Percentiles rank a stretch among this genome's conserved stretches.
Evolutionary conservation across 1,140 invertebrate genomes (phyloP).

Genomic region (Trigoniulus corallinus): DNA sequence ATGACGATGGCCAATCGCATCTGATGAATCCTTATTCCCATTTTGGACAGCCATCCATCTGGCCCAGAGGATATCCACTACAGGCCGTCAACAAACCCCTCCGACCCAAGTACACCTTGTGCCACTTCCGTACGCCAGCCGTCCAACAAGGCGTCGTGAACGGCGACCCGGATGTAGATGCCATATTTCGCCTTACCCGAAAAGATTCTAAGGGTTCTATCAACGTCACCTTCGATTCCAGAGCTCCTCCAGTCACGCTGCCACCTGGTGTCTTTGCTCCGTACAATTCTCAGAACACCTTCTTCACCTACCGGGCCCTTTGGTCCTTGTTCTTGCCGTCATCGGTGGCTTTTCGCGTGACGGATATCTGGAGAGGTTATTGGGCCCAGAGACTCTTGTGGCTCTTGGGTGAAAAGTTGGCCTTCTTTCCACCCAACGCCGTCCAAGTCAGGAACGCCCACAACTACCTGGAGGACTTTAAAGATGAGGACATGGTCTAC

Average conservation of each 20-base stretch:
- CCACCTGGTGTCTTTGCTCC: slow-evolving; percentile 17
- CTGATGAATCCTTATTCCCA: slow-evolving; percentile 20
- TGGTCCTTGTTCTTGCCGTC: slow-evolving; percentile 20
- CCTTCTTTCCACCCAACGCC: slow-evolving; percentile 17
- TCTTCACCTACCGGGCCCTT: slow-evolving; percentile 20
- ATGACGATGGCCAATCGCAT: neutral
- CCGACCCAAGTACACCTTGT: neutral
- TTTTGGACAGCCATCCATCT: slow-evolving; percentile 20
- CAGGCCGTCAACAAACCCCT: slow-evolving; percentile 3
- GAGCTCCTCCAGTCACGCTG: slow-evolving; percentile 15
- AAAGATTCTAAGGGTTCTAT: slow-evolving; percentile 9
- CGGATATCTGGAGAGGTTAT: slow-evolving; percentile 23
- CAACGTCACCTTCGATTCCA: slow-evolving; percentile 15
- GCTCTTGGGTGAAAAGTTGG: slow-evolving; percentile 16
- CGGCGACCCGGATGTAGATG: slow-evolving; percentile 25
- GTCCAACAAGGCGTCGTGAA: slow-evolving; percentile 24
- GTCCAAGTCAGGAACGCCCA: slow-evolving; percentile 15
- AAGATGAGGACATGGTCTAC: slow-evolving; percentile 16
- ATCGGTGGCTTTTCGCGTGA: slow-evolving; percentile 18
- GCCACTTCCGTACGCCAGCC: slow-evolving; percentile 7
- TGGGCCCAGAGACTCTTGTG: slow-evolving; percentile 20
- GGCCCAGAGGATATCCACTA: slow-evolving; percentile 22
- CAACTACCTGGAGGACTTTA: slow-evolving; percentile 14
- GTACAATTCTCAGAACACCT: slow-evolving; percentile 22
- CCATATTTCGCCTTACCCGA: slow-evolving; percentile 20